Conservation (phyloP, 2,797 vertebrate species). For the Sebastiscus tertius region DNA sequence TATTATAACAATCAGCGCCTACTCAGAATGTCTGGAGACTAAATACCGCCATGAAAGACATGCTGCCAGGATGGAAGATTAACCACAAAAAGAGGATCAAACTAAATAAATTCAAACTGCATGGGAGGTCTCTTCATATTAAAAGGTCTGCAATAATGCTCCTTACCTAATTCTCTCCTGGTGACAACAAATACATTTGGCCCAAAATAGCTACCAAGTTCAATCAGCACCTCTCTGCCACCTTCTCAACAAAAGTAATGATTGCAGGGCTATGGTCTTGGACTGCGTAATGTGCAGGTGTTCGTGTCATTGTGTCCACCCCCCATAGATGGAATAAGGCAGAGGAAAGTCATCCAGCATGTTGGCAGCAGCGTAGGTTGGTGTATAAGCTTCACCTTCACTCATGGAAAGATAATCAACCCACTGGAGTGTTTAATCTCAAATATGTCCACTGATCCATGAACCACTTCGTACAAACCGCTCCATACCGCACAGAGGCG, state of each 20-base stretch:
- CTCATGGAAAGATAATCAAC: conserved; percentile 63
- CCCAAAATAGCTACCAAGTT: background rate
- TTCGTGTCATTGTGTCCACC: background rate
- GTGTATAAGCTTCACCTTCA: conserved; percentile 53
- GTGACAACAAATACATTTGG: background rate
- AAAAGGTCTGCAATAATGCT: background rate
- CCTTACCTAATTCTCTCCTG: background rate
- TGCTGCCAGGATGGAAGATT: background rate
- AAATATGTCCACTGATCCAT: conserved; percentile 53
- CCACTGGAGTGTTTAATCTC: conserved; percentile 63
- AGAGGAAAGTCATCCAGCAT: conserved; percentile 18
- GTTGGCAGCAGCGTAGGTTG: conserved; percentile 13
- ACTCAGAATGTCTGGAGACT: background rate
- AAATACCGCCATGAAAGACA: background rate
- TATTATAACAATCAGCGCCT: conserved; percentile 14
- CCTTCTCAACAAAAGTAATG: conserved; percentile 3
- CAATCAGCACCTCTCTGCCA: background rate
- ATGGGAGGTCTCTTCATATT: background rate
- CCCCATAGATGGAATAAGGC: conserved; percentile 4
- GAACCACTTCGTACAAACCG: conserved; percentile 32
- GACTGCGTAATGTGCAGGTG: background rate
- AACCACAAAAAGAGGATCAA: background rate
- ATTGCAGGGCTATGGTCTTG: background rate
- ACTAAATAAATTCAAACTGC: background rate
- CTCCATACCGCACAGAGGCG: conserved; percentile 7